Evolutionary conservation across 2,113 vertebrate species (phyloP).

Genomic region (Hydrochoerus hydrochaeris): DNA sequence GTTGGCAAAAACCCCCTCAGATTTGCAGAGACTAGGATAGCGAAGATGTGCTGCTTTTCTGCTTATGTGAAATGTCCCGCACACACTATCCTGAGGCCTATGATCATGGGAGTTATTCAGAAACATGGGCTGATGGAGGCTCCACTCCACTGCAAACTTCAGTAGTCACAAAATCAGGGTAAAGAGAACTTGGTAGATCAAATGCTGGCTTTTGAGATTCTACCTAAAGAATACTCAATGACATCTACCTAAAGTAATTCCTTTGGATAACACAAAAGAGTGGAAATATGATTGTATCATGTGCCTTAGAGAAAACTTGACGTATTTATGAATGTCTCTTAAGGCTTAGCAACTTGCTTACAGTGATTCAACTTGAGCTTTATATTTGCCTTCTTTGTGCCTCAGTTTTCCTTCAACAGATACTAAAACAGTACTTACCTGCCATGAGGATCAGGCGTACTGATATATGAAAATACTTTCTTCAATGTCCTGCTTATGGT

Average conservation of each 20-base stretch:
- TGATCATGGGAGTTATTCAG: neutral
- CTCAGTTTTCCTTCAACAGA: conserved; percentile 19
- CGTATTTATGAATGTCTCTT: neutral
- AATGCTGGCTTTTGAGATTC: neutral
- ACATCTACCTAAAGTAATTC: neutral
- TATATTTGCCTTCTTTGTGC: neutral
- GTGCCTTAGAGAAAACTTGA: neutral
- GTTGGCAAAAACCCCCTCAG: neutral
- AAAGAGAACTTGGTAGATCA: neutral
- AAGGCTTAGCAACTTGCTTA: neutral
- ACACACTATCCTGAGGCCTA: neutral
- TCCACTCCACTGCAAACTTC: neutral
- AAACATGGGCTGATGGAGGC: neutral
- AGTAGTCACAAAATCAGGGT: neutral
- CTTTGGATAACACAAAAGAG: neutral
- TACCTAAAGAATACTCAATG: neutral
- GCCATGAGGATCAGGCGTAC: neutral
- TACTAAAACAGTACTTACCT: neutral
- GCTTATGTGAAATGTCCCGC: neutral
- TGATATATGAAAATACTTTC: neutral
- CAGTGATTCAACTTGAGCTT: neutral
- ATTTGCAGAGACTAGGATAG: neutral
- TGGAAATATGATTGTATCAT: neutral
- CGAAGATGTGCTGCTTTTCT: neutral
- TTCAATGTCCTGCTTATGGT: neutral